These are phyloP conservation scores for Limnodromus scolopaceus DNA, from an alignment of 2,797 vertebrate genomes.

Conservation along the genomic window DNA sequence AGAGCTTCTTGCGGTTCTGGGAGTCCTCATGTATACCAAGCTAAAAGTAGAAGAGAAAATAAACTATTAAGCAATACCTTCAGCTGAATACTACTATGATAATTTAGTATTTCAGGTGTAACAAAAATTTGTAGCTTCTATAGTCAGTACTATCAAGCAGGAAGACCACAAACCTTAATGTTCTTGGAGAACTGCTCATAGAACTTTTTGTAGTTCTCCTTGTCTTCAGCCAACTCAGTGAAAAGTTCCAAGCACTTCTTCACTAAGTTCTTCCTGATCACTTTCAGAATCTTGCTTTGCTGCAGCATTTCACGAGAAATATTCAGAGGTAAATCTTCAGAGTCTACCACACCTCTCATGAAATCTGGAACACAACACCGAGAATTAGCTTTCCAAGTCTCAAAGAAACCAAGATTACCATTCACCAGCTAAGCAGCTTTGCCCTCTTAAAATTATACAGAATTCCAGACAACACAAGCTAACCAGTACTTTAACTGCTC, in stretches of 20 bases:
- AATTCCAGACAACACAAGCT: fast-evolving
- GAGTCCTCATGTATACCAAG: constrained; percentile 94
- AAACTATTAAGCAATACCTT: fast-evolving
- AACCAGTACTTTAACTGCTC: fast-evolving
- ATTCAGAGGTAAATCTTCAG: constrained; percentile 92
- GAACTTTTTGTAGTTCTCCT: constrained; percentile 93
- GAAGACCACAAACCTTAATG: constrained; percentile 83
- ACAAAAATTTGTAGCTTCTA: fast-evolving
- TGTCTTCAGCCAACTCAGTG: constrained; percentile 89
- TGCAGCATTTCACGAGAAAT: constrained; percentile 98
- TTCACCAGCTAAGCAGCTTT: fast-evolving
- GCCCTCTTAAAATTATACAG: fast-evolving
- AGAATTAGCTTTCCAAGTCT: not conserved
- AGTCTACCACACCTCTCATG: constrained; percentile 94
- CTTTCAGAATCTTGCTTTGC: constrained; percentile 97
- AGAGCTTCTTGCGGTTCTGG: constrained; percentile 91
- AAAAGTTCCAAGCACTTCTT: constrained; percentile 97
- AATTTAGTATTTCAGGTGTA: fast-evolving
- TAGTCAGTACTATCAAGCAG: fast-evolving
- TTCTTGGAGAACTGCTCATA: constrained; percentile 96
- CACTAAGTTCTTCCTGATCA: constrained; percentile 96
- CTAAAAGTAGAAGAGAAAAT: not conserved
- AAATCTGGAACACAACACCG: constrained; percentile 76
- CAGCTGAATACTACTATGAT: fast-evolving
- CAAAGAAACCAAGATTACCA: fast-evolving